Percentiles rank a stretch among this genome's conserved stretches.
phyloP scores from a whole-genome alignment of 2,888 invertebrate species.

The Caenorhabditis panamensis region DNA sequence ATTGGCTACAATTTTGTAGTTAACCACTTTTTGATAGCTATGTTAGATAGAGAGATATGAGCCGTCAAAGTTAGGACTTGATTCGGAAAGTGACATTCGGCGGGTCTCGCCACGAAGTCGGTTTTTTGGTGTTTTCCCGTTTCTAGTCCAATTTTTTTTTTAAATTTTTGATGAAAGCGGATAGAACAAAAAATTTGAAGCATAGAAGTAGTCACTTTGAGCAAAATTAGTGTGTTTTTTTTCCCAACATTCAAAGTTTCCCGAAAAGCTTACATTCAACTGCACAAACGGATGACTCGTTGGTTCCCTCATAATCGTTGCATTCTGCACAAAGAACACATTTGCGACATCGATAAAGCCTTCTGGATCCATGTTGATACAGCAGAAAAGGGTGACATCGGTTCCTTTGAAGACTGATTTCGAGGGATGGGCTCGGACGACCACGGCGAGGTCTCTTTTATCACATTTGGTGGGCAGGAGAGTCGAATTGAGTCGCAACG shows the following conservation, averaged over 20 bases:
- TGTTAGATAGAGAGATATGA: too few relatives aligned
- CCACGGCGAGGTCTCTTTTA: conserved; percentile 72
- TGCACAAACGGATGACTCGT: conserved; percentile 74
- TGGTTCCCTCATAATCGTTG: conserved; percentile 75
- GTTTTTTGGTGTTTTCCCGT: too few relatives aligned
- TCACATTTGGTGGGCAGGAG: conserved; percentile 79
- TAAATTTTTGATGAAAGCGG: too few relatives aligned
- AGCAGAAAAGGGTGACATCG: conserved; percentile 77
- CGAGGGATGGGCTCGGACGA: conserved; percentile 71
- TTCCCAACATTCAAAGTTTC: not conserved
- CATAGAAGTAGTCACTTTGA: too few relatives aligned
- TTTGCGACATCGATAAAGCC: conserved; percentile 70
- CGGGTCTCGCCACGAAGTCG: too few relatives aligned
- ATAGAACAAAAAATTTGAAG: too few relatives aligned
- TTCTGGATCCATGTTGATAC: conserved; percentile 79
- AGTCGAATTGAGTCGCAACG: conserved; percentile 69
- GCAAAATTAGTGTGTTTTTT: not conserved
- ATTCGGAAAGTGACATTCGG: too few relatives aligned
- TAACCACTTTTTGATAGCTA: too few relatives aligned
- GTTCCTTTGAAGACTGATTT: conserved; percentile 76
- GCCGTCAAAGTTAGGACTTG: too few relatives aligned
- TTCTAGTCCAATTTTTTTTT: too few relatives aligned
- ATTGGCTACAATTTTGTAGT: too few relatives aligned
- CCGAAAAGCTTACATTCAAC: conserved; percentile 57
- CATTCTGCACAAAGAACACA: conserved; percentile 79